Evolutionary conservation across 2,888 invertebrate species (phyloP), one percentile per base, ranked within the genome.

Genomic region (Stegophylla sp.): DNA sequence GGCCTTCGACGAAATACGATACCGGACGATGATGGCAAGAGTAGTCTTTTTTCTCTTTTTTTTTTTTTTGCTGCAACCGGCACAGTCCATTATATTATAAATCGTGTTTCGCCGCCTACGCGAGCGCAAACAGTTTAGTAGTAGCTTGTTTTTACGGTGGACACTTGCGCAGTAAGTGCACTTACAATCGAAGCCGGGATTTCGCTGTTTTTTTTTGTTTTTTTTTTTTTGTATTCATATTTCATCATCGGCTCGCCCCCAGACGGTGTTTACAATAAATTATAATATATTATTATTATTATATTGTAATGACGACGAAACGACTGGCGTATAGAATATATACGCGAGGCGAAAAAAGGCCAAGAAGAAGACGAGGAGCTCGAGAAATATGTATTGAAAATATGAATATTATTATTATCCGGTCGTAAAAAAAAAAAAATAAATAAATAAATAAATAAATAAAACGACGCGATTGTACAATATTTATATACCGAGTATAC

Each of bases 371-470:
- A 26, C 15, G 72, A 23, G 61, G 10, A 4, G 23, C 28, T 41
- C 34, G 48, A 74, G 48, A 75, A 75, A 34, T 34, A 56, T 48
- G 69, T 71, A 79, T 41, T 41, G 71, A 61, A 61, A 28, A 41
- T 56, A 72, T 34, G 3, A 12, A 48, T 69, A 51, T 28, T 41
- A 66, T 26, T 79, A 59, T 69, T 48, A 69, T 61, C 71, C 23
- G 79, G 71, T 79, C 79, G 79, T 79, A 79, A 79, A 76, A 77
- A 59, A 48, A 15, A 69, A 48, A 48, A n/a, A 26, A 28, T 26
- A n/a, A 3, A 17, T 15, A 71, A 15, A n/a, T n/a, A n/a, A n/a
- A n/a, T n/a, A n/a, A n/a, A n/a, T n/a, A n/a, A n/a, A n/a, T n/a
- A n/a, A n/a, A n/a, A n/a, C n/a, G n/a, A n/a, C n/a, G 26, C 20